Evolutionary conservation across 1,140 invertebrate genomes (phyloP), one percentile per base, ranked within the genome.

Genomic region (Drosophila dunni): DNA sequence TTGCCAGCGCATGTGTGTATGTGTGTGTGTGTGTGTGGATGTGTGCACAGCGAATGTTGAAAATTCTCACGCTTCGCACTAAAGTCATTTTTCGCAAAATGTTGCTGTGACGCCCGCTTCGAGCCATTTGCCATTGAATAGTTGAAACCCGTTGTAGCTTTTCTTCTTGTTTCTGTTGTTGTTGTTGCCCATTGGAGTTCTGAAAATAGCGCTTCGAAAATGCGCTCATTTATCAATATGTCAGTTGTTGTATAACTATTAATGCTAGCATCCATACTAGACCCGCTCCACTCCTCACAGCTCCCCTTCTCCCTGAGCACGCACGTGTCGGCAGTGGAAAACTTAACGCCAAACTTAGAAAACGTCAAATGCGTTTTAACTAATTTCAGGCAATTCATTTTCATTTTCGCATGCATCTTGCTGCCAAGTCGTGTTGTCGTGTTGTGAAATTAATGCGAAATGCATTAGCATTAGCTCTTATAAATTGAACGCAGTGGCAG

Each of bases 231-330:
- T 89, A 89, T 89, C 85, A 89, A 89, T 81, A 89, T 90, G 85
- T 89, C 85, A 90, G 85, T 78, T 85, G 83, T 85, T 88, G 84
- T 89, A 89, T 84, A 89, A 89, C 84, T 89, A 89, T 89, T 89
- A 84, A 89, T 89, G 81, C 69, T 78, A 58, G 54, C 69, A 51
- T 57, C 24, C 60, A 40, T 50, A 50, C 17, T 13, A 13, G 34
- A 4, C 42, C 10, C 10, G 3, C 24, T 29, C 2, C 2, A 29
- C 24, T 29, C 2, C 6, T 6, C 24, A 29, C n/a, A n/a, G n/a
- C n/a, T n/a, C 58, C 24, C 38, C 33, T 4, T 33, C 15, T n/a
- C 38, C 3, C 38, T 13, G 9, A 24, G 42, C 54, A 57, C 38
- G 60, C 75, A 70, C 71, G 72, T 74, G 78, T 63, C 57, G 40